Base-by-base conservation (phyloP, 1,140 invertebrate genomes). In the Eriocheir sinensis region DNA sequence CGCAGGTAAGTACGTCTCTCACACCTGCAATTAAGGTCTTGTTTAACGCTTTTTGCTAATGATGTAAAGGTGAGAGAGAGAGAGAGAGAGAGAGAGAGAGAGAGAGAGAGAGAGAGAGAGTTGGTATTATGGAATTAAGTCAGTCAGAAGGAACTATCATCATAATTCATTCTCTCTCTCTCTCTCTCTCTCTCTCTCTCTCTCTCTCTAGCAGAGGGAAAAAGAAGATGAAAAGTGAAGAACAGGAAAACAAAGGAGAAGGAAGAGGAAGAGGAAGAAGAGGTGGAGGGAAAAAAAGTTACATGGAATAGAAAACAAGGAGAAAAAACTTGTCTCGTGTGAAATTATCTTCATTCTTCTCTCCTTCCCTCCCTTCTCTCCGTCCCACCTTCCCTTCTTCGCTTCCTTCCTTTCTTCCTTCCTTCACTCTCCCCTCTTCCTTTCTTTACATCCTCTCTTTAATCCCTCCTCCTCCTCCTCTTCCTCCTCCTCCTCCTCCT, bases 41-140 rank as follows among this genome's bases (percentile, higher is more conserved):
- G 60, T 72, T 72, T 72, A 72, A 72, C 60, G n/a, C 60, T 72
- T n/a, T 6, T n/a, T 72, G 17, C 60, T 72, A 72, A 72, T 72
- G 60, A 72, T 72, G 60, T 72, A 72, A n/a, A 72, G 27, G 60
- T 72, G 60, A 72, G 60, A 72, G 60, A 72, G 60, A 72, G 60
- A 72, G 60, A 72, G 60, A 72, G 60, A 72, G 60, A 72, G 60
- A 72, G 60, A 72, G 60, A 72, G 17, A 72, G 27, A n/a, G 27
- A 72, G 60, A 72, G 27, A 72, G 27, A 1, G n/a, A n/a, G 60
- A 72, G 21, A n/a, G 21, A 12, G 6, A 72, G 21, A 72, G 60
- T n/a, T n/a, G n/a, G 8, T 72, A 72, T 6, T 72, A 72, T 72
- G n/a, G n/a, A n/a, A n/a, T n/a, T n/a, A n/a, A n/a, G n/a, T n/a